Conservation (phyloP, 2,797 vertebrate species). For the Siniperca obscura region DNA sequence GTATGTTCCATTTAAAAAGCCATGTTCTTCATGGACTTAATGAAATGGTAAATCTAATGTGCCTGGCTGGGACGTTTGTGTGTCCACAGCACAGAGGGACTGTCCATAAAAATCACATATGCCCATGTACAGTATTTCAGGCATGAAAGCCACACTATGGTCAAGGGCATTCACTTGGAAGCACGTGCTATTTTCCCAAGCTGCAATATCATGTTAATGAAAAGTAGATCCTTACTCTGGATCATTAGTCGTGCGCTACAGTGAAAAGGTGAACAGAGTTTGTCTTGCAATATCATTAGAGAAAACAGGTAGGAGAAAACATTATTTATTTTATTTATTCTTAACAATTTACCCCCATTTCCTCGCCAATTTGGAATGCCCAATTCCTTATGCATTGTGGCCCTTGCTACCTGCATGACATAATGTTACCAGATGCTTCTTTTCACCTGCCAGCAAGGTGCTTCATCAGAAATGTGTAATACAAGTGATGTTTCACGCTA, state of each 20-base stretch:
- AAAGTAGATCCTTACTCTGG: conserved; percentile 1
- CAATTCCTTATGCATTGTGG: not conserved
- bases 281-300: not conserved
- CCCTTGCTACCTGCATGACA: not conserved
- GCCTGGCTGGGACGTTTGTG: conserved; percentile 27
- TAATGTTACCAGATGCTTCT: not conserved
- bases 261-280: not conserved
- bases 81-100: conserved; percentile 41
- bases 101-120: conserved; percentile 56
- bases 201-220: conserved; percentile 28
- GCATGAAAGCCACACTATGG: conserved; percentile 12
- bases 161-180: conserved; percentile 52
- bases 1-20: conserved; percentile 64
- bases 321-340: not conserved
- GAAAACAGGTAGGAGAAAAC: not conserved
- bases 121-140: conserved; percentile 33
- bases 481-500: not conserved
- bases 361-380: not conserved
- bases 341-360: not conserved
- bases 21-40: conserved; percentile 65
- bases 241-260: not conserved
- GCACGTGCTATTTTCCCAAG: conserved; percentile 1
- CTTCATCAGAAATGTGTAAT: not conserved
- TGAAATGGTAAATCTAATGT: conserved; percentile 72
- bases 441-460: not conserved